phyloP scores from a whole-genome alignment of 1,140 invertebrate genomes.

The Anastrepha obliqua region DNA sequence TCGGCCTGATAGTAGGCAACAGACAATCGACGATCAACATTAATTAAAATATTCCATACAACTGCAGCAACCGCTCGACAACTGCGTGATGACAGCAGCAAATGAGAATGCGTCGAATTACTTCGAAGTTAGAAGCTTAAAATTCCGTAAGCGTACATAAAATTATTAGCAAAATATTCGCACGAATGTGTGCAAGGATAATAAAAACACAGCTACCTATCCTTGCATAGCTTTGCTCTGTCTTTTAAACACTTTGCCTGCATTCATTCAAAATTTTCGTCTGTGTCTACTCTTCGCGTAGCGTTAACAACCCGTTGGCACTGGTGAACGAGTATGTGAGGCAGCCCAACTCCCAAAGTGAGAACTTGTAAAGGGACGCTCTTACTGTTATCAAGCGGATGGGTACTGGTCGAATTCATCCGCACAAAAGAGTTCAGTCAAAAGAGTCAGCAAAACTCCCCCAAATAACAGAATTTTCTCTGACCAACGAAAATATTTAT shows the following conservation, averaged over 20 bases:
- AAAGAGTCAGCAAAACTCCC: not conserved
- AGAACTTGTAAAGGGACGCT: not conserved
- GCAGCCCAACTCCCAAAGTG: too few species aligned
- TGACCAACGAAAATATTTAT: too few species aligned
- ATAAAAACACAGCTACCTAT: not conserved
- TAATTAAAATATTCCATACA: slow-evolving; percentile 23
- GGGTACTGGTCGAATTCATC: slow-evolving; percentile 28
- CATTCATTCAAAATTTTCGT: too few species aligned
- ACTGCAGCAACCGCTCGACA: not conserved
- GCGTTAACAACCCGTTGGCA: too few species aligned
- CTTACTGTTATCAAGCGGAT: not conserved
- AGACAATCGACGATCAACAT: not conserved
- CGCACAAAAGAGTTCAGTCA: too few species aligned
- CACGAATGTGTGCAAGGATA: not conserved
- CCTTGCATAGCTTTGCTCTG: not conserved
- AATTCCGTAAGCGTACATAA: slow-evolving; percentile 12
- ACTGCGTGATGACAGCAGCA: not conserved
- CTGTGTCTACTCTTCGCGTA: too few species aligned
- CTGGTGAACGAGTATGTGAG: too few species aligned
- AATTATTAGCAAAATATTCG: not conserved
- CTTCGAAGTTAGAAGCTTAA: slow-evolving; percentile 41
- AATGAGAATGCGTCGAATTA: not conserved
- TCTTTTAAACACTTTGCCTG: too few species aligned
- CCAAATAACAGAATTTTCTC: not conserved
- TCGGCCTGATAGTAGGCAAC: too few species aligned